Percentiles rank a stretch among this genome's conserved stretches.
phyloP scores from a whole-genome alignment of 2,113 vertebrate genomes.

The Oncorhynchus mykiss region DNA sequence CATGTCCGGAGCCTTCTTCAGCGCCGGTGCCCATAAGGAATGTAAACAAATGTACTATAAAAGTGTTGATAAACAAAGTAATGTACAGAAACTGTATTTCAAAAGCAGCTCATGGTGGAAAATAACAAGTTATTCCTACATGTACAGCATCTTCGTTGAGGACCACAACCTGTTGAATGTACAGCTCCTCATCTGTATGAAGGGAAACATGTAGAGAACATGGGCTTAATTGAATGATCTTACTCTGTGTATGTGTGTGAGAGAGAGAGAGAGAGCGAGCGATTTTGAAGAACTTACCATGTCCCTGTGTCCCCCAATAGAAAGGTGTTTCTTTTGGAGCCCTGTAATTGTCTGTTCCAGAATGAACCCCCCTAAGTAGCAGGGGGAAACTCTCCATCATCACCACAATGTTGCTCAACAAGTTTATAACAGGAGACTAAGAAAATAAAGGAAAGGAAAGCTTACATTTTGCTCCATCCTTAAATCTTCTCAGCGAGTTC shows the following conservation, averaged over 20 bases:
- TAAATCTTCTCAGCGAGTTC: neutral
- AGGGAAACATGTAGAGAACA: neutral
- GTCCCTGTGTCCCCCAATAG: neutral
- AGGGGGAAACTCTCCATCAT: neutral
- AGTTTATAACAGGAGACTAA: neutral
- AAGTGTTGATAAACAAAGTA: neutral
- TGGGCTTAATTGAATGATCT: neutral
- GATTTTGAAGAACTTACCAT: neutral
- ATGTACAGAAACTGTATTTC: neutral
- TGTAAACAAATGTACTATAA: neutral
- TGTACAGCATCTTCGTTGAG: conserved; percentile 84
- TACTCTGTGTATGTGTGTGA: neutral
- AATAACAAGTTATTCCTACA: conserved; percentile 50
- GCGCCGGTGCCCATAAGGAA: neutral
- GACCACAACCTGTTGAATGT: conserved; percentile 77
- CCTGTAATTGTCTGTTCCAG: neutral
- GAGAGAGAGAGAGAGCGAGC: neutral
- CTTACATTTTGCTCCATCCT: neutral
- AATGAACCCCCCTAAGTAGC: neutral
- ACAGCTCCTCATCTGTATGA: conserved; percentile 46
- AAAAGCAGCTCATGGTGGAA: neutral
- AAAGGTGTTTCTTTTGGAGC: neutral
- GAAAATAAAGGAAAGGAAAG: neutral
- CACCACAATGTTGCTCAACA: neutral
- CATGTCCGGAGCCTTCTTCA: too few species aligned